A percentile compares a stretch with the other conserved stretches of the same genome.
Evolutionary conservation across 2,888 invertebrate genomes (phyloP).

Genomic region (Napeogenes sylphis): DNA sequence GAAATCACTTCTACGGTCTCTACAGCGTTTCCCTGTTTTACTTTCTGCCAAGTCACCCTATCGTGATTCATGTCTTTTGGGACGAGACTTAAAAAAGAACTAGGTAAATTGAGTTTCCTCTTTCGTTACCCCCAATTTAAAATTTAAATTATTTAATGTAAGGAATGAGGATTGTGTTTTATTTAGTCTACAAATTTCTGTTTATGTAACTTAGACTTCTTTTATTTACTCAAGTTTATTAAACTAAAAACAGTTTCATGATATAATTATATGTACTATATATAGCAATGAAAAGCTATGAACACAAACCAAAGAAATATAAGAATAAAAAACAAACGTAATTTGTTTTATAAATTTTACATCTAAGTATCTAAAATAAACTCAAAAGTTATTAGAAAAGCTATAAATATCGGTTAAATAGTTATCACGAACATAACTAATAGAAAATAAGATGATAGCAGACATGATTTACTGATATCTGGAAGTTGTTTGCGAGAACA

Average conservation of each 20-base stretch:
- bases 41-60: conserved; percentile 53
- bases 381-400: too few relatives aligned
- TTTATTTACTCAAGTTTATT: neutral
- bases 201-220: conserved; percentile 1
- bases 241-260: neutral
- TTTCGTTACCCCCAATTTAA: conserved; percentile 36
- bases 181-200: conserved; percentile 2
- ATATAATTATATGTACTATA: too few relatives aligned
- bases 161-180: conserved; percentile 2
- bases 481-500: conserved; percentile 25
- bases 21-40: conserved; percentile 58
- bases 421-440: too few relatives aligned
- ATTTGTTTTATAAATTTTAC: too few relatives aligned
- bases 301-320: too few relatives aligned
- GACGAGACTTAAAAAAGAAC: conserved; percentile 40
- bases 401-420: too few relatives aligned
- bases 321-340: too few relatives aligned
- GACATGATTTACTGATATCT: conserved; percentile 1
- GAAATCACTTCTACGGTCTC: conserved; percentile 67
- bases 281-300: too few relatives aligned
- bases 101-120: conserved; percentile 34
- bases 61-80: conserved; percentile 46
- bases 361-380: too few relatives aligned
- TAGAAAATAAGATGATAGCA: too few relatives aligned
- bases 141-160: conserved; percentile 32